These are phyloP conservation scores for Oxyteleia sp. DNA, from an alignment of 2,888 invertebrate genomes.

Conservation along the genomic window DNA sequence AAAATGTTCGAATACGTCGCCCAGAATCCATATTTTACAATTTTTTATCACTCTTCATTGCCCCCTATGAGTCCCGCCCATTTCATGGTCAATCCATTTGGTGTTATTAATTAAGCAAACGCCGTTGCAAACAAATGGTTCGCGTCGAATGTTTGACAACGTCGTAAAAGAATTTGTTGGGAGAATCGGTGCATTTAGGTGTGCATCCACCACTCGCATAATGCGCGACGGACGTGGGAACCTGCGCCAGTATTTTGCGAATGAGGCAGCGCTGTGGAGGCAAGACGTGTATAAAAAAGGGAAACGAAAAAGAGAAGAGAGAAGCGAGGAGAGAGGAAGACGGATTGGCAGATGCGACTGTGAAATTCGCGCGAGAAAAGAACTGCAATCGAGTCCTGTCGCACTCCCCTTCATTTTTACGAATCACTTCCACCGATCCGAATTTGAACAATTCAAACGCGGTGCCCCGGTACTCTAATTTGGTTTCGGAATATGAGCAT, in stretches of 20 bases:
- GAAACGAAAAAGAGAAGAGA: constrained; percentile 13
- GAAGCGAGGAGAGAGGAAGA: constrained; percentile 47
- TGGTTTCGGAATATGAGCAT: constrained; percentile 60
- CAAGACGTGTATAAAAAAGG: constrained; percentile 40
- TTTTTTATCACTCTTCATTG: too few relatives aligned
- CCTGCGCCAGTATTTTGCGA: constrained; percentile 68
- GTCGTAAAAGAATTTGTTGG: constrained; percentile 27
- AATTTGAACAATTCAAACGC: constrained; percentile 79
- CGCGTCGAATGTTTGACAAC: constrained; percentile 45
- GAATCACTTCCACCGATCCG: constrained; percentile 79
- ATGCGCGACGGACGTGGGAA: constrained; percentile 78
- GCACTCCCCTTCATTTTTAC: constrained; percentile 70
- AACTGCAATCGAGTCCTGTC: constrained; percentile 66
- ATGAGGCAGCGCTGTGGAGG: constrained; percentile 34
- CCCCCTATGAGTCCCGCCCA: not conserved
- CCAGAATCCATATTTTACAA: too few relatives aligned
- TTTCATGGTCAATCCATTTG: not conserved
- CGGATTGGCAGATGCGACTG: constrained; percentile 73
- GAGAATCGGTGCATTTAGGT: constrained; percentile 56
- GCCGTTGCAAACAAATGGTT: constrained; percentile 9
- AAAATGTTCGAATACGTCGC: too few relatives aligned
- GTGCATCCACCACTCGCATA: constrained; percentile 48
- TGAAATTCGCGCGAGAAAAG: constrained; percentile 72
- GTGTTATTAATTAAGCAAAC: constrained; percentile 27
- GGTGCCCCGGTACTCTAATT: constrained; percentile 78